Evolutionary conservation across 92 coral and sea anemone genomes (phyloP), one percentile per base, ranked within the genome.

Genomic region (Palythoa caribaeorum): DNA sequence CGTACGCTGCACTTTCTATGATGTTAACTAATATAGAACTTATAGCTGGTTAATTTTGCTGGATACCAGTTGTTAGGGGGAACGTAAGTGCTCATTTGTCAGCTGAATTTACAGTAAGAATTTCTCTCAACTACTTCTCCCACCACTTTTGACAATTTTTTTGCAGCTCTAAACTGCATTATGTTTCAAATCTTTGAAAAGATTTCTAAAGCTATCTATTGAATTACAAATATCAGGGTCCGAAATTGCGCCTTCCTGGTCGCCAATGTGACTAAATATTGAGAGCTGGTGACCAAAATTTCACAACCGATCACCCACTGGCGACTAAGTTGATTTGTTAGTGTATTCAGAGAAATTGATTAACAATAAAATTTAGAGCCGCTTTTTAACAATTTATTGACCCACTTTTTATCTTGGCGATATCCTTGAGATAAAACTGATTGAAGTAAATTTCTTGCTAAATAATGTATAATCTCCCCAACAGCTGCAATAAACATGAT

Each of bases 381-480:
- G 71, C 14, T 65, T 21, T 65, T 65, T 65, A 65, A 65, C 71
- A 65, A 65, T 65, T 65, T 65, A 65, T 65, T 65, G 71, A 65
- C 71, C 14, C 71, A 65, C 71, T 65, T 65, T 65, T 65, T 65
- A 65, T 28, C 28, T 28, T 28, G 28, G 28, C 28, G 28, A 28
- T 28, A 28, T 28, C 28, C 28, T 28, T 28, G 71, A 65, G 71
- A 65, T 65, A 65, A 16, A 65, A 65, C 71, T 65, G 71, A 65
- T n/a, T n/a, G 28, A 28, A 65, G 71, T 65, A 65, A 65, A 65
- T 65, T 65, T 65, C 71, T 65, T 16, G 71, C 71, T 15, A 65
- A 65, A 65, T 65, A 65, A 65, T 65, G 71, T 28, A 65, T 65
- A 65, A 65, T 5, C 71, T 65, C 71, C 71, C 71, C 19, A 65